A percentile compares a stretch with the other conserved stretches of the same genome.
phyloP scores from a whole-genome alignment of 2,113 vertebrate species.

The Saccopteryx leptura region DNA sequence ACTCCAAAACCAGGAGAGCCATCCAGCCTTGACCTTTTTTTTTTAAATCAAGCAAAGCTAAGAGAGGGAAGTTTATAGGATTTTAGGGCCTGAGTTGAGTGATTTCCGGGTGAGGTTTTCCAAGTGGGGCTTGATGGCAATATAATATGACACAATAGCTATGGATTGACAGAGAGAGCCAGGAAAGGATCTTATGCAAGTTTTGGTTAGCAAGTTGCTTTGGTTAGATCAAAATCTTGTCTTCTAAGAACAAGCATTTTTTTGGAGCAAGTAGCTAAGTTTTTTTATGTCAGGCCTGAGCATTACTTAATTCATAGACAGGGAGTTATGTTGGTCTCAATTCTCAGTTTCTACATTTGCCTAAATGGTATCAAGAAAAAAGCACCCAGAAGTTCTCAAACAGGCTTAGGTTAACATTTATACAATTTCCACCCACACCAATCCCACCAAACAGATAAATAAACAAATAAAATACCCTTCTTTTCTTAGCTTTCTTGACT shows the following conservation, averaged over 20 bases:
- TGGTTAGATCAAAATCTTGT: constrained; percentile 11
- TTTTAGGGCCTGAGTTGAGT: not conserved
- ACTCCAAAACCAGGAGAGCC: not conserved
- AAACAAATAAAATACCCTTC: not conserved
- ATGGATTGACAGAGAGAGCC: not conserved
- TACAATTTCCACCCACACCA: not conserved
- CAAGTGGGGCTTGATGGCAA: not conserved
- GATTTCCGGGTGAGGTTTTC: not conserved
- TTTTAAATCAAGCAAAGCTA: constrained; percentile 40
- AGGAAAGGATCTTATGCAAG: not conserved
- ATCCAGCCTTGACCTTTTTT: not conserved
- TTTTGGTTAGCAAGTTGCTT: not conserved
- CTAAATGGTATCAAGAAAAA: not conserved
- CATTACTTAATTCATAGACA: not conserved
- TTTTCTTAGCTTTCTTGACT: not conserved
- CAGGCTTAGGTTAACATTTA: not conserved
- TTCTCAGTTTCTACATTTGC: not conserved
- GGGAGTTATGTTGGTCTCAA: not conserved
- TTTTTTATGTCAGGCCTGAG: not conserved
- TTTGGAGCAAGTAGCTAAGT: not conserved
- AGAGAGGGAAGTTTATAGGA: not conserved
- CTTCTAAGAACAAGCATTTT: constrained; percentile 3
- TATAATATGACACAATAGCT: not conserved
- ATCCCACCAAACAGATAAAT: not conserved
- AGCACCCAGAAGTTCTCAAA: not conserved